Conservation (phyloP, 2,797 vertebrate species). For the Chiroxiphia lanceolata region DNA sequence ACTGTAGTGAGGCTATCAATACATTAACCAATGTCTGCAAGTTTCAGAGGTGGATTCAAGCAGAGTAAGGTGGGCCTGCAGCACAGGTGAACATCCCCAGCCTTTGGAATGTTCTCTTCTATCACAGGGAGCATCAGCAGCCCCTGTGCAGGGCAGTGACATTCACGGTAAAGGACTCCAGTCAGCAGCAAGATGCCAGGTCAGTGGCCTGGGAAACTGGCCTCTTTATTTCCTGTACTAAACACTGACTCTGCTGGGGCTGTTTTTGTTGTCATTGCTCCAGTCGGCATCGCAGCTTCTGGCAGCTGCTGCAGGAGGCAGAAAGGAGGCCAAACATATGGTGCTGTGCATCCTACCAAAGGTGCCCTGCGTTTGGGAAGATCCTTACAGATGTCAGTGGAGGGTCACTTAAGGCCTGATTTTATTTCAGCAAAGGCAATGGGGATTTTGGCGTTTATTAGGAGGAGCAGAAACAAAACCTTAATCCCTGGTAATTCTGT, state of each 20-base stretch:
- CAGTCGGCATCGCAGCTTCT: neutral
- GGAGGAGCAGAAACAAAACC: conserved; percentile 21
- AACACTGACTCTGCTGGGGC: neutral
- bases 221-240: neutral
- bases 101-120: accelerated
- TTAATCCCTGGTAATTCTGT: conserved; percentile 31
- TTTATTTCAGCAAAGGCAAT: neutral
- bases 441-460: conserved; percentile 3
- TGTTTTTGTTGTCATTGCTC: neutral
- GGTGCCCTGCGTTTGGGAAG: accelerated
- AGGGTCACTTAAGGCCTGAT: conserved; percentile 25
- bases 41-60: neutral
- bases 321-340: conserved; percentile 7
- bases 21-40: neutral
- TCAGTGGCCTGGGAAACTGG: neutral
- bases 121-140: neutral
- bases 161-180: accelerated
- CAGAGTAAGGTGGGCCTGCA: neutral
- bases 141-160: neutral
- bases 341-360: accelerated
- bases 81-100: neutral
- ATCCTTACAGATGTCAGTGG: neutral
- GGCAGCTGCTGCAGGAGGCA: neutral
- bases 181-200: neutral
- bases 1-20: neutral